A percentile compares a stretch with the other conserved stretches of the same genome.
Evolutionary conservation across 2,797 vertebrate genomes (phyloP).

Genomic region (Clarias fuscus): DNA sequence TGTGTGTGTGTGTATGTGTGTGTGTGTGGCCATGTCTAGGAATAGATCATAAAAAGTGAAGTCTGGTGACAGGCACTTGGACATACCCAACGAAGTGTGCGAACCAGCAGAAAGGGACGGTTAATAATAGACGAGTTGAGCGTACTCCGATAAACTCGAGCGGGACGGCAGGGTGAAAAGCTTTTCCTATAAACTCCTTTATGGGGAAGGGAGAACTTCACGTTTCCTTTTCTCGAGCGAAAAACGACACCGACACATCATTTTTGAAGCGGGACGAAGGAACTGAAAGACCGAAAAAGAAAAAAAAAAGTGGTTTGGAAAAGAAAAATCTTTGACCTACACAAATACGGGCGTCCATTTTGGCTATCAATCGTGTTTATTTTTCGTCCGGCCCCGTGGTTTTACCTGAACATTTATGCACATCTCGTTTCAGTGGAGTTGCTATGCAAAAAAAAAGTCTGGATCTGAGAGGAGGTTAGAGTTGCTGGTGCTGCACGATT

Average conservation of each 20-base stretch:
- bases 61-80: background rate
- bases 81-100: background rate
- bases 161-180: background rate
- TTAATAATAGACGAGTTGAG: background rate
- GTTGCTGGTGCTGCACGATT: background rate
- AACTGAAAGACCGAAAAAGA: background rate
- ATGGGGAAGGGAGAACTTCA: background rate
- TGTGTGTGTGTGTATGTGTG: background rate
- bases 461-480: background rate
- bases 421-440: background rate
- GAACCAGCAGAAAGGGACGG: background rate
- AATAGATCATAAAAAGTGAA: background rate
- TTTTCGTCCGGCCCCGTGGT: background rate
- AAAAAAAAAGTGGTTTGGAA: background rate
- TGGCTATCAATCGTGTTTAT: too few relatives aligned
- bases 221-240: background rate
- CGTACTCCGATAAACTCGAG: background rate
- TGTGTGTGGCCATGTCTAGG: background rate
- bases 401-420: too few relatives aligned
- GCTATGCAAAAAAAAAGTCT: background rate
- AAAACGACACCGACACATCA: background rate
- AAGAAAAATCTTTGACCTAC: background rate
- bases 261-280: background rate
- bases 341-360: background rate
- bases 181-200: background rate